Percentiles rank a stretch among this genome's conserved stretches.
Conservation (phyloP, 92 coral and sea anemone species). For the Desmophyllum pertusum region DNA sequence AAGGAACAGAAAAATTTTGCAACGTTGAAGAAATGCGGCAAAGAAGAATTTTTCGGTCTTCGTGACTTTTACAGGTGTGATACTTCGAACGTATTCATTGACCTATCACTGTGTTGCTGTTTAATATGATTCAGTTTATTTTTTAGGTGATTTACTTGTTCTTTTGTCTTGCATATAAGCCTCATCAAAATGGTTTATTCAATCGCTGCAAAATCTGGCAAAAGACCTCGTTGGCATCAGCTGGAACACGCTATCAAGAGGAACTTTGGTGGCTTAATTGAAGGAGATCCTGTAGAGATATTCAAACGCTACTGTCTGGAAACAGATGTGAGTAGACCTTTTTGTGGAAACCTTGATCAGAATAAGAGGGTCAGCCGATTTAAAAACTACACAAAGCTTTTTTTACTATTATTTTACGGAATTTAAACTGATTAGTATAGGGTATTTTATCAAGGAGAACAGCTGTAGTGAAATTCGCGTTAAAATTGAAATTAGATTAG, state of each 20-base stretch:
- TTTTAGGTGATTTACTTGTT: not conserved
- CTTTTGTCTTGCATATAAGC: conserved; percentile 37
- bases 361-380: too few species aligned
- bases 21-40: conserved; percentile 59
- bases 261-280: conserved; percentile 84
- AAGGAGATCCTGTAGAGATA: conserved; percentile 67
- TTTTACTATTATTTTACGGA: too few species aligned
- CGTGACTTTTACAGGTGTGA: conserved; percentile 90
- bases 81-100: not conserved
- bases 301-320: conserved; percentile 49
- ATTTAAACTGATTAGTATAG: too few species aligned
- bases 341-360: too few species aligned
- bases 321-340: conserved; percentile 8
- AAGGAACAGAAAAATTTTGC: conserved; percentile 58
- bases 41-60: conserved; percentile 86
- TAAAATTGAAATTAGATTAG: too few species aligned
- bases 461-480: too few species aligned
- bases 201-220: conserved; percentile 52
- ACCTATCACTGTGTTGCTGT: not conserved
- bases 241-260: conserved; percentile 83
- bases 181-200: conserved; percentile 87
- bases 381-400: too few species aligned
- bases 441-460: too few species aligned
- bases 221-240: conserved; percentile 63
- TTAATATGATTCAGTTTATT: not conserved